Base-by-base conservation (phyloP, 2,113 vertebrate genomes). In the Fregetta grallaria region DNA sequence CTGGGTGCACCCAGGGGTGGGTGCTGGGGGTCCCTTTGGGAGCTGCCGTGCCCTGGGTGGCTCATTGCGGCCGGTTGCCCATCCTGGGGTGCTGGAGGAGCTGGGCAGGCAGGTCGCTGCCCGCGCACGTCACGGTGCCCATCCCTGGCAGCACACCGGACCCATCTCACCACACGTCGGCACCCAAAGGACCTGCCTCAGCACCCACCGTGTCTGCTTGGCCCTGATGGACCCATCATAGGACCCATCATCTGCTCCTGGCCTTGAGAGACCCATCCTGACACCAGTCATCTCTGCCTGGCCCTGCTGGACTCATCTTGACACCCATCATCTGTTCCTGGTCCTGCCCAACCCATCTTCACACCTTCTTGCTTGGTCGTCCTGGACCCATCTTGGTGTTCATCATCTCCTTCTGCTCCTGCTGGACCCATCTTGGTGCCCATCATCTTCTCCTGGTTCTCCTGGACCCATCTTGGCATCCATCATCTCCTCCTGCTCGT, bases 11-110 rank as follows among this genome's bases (percentile, higher is more conserved):
- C 84, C 32, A 25, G 3, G 44, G 65, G 74, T 34, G 61, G 83
- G 52, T 29, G 40, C 59, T 38, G 59, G 77, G 50, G 45, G 45
- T 15, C 15, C 30, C 14, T 20, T 21, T 15, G 63, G 62, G n/a
- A 34, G 81, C 23, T 59, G 59, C 44, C 7, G 1, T 19, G 42
- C 22, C 45, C 38, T 3, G 4, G 63, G 47, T 25, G 73, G 42
- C 65, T n/a, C 3, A 0, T 21, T 9, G 58, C 4, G 32, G 77
- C 3, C 2, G 0, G 8, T 20, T 55, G 87, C 22, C 79, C 71
- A n/a, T 5, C 36, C 26, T 27, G 38, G 53, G 78, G 55, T 62
- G 52, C 38, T 55, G 79, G 71, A 84, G 70, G 65, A 93, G 52
- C 56, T 34, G 78, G 25, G 23, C 55, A 84, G 94, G 56, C 20